Conservation (phyloP, 2,888 invertebrate species). For the Hofmannophila pseudospretella region DNA sequence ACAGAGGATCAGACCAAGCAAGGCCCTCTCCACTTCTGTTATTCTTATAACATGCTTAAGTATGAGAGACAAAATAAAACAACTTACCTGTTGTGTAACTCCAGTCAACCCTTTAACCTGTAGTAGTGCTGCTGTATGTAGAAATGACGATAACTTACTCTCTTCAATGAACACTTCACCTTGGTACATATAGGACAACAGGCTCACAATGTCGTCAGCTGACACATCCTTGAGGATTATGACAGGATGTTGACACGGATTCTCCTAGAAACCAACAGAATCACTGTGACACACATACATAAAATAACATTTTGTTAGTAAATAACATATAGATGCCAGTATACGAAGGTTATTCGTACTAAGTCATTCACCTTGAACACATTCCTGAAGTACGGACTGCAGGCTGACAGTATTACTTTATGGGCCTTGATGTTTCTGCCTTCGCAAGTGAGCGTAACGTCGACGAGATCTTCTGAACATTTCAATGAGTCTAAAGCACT, state of each 20-base stretch:
- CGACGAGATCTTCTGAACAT: conserved; percentile 83
- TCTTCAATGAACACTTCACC: conserved; percentile 84
- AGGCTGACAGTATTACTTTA: conserved; percentile 85
- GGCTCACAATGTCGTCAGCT: conserved; percentile 81
- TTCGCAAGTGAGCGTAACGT: conserved; percentile 85
- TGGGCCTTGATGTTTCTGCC: conserved; percentile 85
- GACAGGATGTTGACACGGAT: conserved; percentile 85
- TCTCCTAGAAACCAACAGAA: conserved; percentile 70
- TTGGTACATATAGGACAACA: conserved; percentile 84
- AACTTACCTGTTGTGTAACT: conserved; percentile 65
- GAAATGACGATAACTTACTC: conserved; percentile 80
- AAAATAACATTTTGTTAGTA: conserved; percentile 10
- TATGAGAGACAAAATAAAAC: no score
- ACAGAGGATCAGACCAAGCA: no score
- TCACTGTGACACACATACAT: conserved; percentile 8
- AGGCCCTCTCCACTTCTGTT: neutral
- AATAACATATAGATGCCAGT: conserved; percentile 22
- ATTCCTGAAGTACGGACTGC: conserved; percentile 86
- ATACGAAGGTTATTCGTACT: conserved; percentile 68
- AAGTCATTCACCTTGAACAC: conserved; percentile 83
- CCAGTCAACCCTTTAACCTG: conserved; percentile 82
- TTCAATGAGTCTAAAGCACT: conserved; percentile 83
- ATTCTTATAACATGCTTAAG: neutral
- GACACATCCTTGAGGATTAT: conserved; percentile 84
- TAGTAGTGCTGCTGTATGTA: conserved; percentile 81